Conservation (phyloP, 2,888 invertebrate genomes). For the Tenthredo mesomela region DNA sequence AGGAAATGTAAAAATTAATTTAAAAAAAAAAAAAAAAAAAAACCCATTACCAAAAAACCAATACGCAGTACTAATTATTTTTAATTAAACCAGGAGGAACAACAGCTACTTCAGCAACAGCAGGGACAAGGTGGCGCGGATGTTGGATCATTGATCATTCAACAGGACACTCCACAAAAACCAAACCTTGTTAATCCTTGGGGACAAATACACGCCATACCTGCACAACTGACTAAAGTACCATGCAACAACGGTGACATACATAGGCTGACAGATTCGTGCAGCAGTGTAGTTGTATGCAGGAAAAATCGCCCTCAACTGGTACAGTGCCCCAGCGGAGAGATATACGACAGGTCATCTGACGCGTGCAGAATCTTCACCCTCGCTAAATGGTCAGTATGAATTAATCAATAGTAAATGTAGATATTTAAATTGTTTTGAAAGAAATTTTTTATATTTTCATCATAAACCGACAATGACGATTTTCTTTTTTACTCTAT, state of each 20-base stretch:
- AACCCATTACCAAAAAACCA: too few species aligned
- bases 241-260: conserved; percentile 70
- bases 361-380: conserved; percentile 68
- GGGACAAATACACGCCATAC: conserved; percentile 65
- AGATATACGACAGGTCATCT: conserved; percentile 69
- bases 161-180: conserved; percentile 16
- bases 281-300: conserved; percentile 71
- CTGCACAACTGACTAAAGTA: conserved; percentile 63
- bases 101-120: not conserved
- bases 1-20: too few species aligned
- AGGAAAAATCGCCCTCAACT: conserved; percentile 67
- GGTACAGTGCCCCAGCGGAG: conserved; percentile 67
- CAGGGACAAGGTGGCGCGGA: not conserved
- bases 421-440: not conserved
- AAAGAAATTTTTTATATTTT: too few species aligned
- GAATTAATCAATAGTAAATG: not conserved
- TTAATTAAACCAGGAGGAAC: conserved; percentile 1
- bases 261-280: conserved; percentile 68
- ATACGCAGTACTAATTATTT: not conserved
- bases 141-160: not conserved
- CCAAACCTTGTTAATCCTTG: conserved; percentile 61
- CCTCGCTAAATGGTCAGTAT: conserved; percentile 70
- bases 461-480: not conserved
- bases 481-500: conserved; percentile 38
- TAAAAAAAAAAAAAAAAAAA: too few species aligned